phyloP scores from a whole-genome alignment of 2,113 vertebrate species.

The Planiliza haematocheilus region DNA sequence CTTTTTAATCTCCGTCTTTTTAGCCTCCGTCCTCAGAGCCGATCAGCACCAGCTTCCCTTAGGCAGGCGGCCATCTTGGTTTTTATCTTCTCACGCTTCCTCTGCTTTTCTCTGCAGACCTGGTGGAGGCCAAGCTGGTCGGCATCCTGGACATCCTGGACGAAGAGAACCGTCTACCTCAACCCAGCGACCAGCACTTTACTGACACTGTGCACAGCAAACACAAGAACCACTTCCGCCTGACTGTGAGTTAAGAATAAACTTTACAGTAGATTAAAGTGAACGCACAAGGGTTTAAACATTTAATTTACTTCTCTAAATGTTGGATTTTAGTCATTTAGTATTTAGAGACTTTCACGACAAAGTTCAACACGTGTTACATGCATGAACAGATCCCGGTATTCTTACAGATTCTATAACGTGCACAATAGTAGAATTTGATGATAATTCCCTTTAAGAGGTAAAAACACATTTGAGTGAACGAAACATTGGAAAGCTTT shows the following conservation, averaged over 20 bases:
- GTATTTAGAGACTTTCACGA: too few species aligned
- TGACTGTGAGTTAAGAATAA: constrained; percentile 85
- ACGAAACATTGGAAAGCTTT: too few species aligned
- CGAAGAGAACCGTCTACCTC: constrained; percentile 97
- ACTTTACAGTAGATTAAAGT: too few species aligned
- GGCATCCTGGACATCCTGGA: constrained; percentile 98
- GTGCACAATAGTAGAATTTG: too few species aligned
- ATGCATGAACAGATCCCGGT: too few species aligned
- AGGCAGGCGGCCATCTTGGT: too few species aligned
- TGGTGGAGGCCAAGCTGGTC: constrained; percentile 94
- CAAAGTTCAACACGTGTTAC: too few species aligned
- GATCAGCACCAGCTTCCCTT: background rate
- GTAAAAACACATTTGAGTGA: too few species aligned
- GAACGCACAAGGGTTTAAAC: too few species aligned
- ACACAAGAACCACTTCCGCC: constrained; percentile 96
- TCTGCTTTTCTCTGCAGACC: constrained; percentile 82
- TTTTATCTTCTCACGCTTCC: background rate
- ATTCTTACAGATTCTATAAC: too few species aligned
- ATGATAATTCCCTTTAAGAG: too few species aligned
- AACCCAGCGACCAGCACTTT: constrained; percentile 97
- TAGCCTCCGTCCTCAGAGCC: background rate
- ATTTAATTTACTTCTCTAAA: background rate
- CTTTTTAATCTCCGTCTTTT: background rate
- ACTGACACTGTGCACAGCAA: constrained; percentile 93
- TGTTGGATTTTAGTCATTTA: background rate